Base-by-base conservation (phyloP, 2,113 vertebrate genomes). In the Thunnus maccoyii region DNA sequence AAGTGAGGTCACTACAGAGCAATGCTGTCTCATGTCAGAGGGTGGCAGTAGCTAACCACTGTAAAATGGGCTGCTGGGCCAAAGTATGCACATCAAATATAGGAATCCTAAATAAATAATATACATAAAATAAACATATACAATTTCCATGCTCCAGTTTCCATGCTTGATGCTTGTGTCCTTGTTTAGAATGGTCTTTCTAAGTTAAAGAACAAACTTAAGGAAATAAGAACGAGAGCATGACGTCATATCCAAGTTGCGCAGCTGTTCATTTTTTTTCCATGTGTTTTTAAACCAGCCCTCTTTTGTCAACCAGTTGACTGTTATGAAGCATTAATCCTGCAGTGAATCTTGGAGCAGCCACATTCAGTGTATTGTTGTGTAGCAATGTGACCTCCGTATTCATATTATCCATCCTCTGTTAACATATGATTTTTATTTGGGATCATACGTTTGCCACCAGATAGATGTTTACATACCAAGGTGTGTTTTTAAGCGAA, bases 31-130 rank as follows among this genome's bases (percentile, higher is more conserved):
- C 3, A 32, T 27, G 60, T 71, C 89, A 86, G 60, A 41, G 2
- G 87, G 74, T 71, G 89, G 81, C 79, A 88, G 78, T 27, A 79
- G 5, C 13, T 18, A 55, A 48, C 74, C 15, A 30, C 20, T 63
- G 9, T 58, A 16, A 44, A 63, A 30, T 41, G n/a, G 11, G 7
- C 9, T 48, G 7, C 17, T 22, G 12, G 16, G 1, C 15, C 48
- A 65, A 41, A 22, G n/a, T 48, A 47, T 52, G 14, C 18, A 64
- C n/a, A 9, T 25, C 10, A n/a, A 8, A 65, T 27, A 30, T n/a
- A 15, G 2, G 25, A 22, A 32, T 47, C n/a, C 44, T 17, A 9
- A 3, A 48, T 36, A 5, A 20, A 50, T 51, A 41, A 18, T 4
- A 36, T 36, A 36, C 7, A 36, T 36, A 30, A 30, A 30, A 30